Base-by-base conservation (phyloP, 2,113 vertebrate species). In the Salvelinus alpinus region DNA sequence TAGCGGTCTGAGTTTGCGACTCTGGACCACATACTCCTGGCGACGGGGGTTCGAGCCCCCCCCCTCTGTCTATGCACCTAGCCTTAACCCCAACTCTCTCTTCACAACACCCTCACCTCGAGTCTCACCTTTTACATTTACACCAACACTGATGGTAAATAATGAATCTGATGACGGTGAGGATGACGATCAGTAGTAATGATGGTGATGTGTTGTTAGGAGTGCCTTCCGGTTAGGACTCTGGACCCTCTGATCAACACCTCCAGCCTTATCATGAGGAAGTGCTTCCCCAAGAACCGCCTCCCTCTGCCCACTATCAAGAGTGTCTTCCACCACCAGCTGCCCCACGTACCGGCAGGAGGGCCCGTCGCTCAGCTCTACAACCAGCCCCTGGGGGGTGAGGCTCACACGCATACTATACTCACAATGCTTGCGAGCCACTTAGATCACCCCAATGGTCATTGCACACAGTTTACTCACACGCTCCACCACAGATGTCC, bases 281-380 rank as follows among this genome's bases (percentile, higher is more conserved):
- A 98, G 90, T 99, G 98, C 91, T 99, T 98, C 88, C 98, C 98
- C 57, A 99, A 99, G 93, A 99, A 99, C 87, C 97, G 97, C 73
- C 92, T 99, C 86, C 97, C 98, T 64, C 89, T 99, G 72, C 95
- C 96, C 81, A 99, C 96, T 24, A 98, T 99, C 90, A 98, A 97
- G 90, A 97, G 97, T 65, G 91, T 94, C 84, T 97, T 96, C 86
- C 93, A 92, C 70, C 95, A 95, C 87, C 94, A 95, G 82, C 91
- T 99, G 68, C 95, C 95, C 25, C 79, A 96, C 71, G 91, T 97
- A 29, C 96, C 96, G 76, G 87, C 92, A 62, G 93, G 82, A 69
- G 96, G 97, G 57, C 95, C 96, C 27, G 97, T 97, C 82, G 96
- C 95, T 72, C 96, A 96, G 77, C 86, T 98, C 12, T 98, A 96